phyloP scores from a whole-genome alignment of 2,797 vertebrate species.

The Buceros bicornis region DNA sequence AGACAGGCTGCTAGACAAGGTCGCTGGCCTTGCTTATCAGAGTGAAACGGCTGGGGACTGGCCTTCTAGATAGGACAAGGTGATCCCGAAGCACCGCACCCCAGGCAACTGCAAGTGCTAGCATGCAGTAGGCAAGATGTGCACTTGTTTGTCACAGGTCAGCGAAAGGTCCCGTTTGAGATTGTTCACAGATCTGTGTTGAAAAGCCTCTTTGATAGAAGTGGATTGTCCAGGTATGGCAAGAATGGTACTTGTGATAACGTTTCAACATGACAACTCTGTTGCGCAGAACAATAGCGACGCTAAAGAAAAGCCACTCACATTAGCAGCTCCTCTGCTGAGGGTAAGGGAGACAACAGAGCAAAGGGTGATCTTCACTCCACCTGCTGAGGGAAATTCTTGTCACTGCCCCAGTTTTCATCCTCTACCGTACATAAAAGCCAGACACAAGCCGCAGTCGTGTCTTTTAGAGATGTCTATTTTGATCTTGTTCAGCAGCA shows the following conservation, averaged over 20 bases:
- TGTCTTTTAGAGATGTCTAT: not conserved
- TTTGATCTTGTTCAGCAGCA: not conserved
- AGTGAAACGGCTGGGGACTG: not conserved
- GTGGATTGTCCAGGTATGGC: not conserved
- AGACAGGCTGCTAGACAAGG: not conserved
- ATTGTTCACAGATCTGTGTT: not conserved
- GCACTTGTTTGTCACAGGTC: not conserved
- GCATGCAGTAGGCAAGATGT: rapidly evolving
- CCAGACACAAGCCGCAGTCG: not conserved
- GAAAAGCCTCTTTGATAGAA: not conserved
- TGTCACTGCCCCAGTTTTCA: not conserved
- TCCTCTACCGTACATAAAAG: not conserved
- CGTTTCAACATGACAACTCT: not conserved
- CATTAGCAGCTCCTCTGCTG: not conserved
- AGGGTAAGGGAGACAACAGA: not conserved
- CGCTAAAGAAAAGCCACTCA: not conserved
- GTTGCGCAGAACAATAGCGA: rapidly evolving
- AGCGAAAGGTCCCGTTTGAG: not conserved
- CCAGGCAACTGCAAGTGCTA: not conserved
- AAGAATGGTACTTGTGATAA: not conserved
- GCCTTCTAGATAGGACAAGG: not conserved
- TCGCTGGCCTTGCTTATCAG: not conserved
- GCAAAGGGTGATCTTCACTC: rapidly evolving
- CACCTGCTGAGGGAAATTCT: not conserved
- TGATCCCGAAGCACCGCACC: not conserved